phyloP scores from a whole-genome alignment of 1,140 invertebrate genomes.

The Phenacoccus solenopsis region DNA sequence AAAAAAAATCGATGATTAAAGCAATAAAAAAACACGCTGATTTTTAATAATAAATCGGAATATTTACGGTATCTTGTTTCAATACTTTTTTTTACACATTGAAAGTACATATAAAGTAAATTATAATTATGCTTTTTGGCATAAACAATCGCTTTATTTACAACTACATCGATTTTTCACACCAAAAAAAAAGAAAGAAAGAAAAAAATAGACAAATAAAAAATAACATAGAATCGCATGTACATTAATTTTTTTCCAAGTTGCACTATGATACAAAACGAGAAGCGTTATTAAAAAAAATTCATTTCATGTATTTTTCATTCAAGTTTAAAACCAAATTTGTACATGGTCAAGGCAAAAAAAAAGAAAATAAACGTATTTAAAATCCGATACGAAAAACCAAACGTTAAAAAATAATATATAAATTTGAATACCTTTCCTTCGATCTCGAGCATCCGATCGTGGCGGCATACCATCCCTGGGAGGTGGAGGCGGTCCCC shows the following conservation, averaged over 20 bases:
- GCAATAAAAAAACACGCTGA: too few relatives aligned
- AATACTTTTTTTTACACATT: too few relatives aligned
- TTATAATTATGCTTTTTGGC: neutral
- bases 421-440: constrained; percentile 30
- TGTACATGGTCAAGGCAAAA: constrained; percentile 11
- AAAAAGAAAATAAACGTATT: constrained; percentile 4
- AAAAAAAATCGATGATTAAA: neutral
- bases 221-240: neutral
- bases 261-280: constrained; percentile 6
- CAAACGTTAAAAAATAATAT: constrained; percentile 4
- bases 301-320: neutral
- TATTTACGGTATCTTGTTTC: too few relatives aligned
- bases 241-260: neutral
- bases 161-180: neutral
- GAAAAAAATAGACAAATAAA: neutral
- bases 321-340: neutral
- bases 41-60: too few relatives aligned
- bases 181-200: neutral
- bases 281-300: constrained; percentile 5
- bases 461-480: constrained; percentile 21
- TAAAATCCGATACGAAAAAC: neutral
- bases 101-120: too few relatives aligned
- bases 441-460: constrained; percentile 27
- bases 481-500: constrained; percentile 68
- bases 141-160: neutral